Evolutionary conservation across 2,113 vertebrate genomes (phyloP), one percentile per base, ranked within the genome.

Genomic region (Tympanuchus pallidicinctus): DNA sequence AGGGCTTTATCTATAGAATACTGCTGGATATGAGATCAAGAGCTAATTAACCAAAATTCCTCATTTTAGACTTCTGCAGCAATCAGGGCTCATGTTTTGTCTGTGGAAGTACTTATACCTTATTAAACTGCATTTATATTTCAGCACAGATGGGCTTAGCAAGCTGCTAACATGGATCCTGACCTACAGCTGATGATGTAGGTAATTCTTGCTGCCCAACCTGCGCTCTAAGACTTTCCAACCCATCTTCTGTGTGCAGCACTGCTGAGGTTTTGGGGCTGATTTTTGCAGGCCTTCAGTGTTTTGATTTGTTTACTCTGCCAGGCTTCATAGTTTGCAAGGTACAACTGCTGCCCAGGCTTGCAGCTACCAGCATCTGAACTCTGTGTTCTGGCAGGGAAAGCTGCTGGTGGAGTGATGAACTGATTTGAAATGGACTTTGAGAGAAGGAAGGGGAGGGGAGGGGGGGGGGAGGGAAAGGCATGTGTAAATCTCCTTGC

Each of bases 211-310:
- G n/a, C 43, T 61, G 8, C 4, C 4, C 17, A 11, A 27, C 57
- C 42, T 57, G 5, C 28, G 10, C 32, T 75, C 24, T 43, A 11
- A n/a, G 56, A 10, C 27, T 47, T 77, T 24, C 11, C 10, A 24
- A 3, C 12, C 4, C 8, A 4, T 2, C 11, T 27, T 28, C 17
- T 5, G 1, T 0, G 3, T 0, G 0, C 2, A 24, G 25, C 3
- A 6, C 38, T 70, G 47, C 24, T 77, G 32, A 30, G 4, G 3
- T 65, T 52, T 64, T 6, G 15, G 32, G 27, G 3, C 3, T 40
- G 27, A 16, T 34, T 70, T 52, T 63, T 69, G 10, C 8, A 24
- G 15, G 30, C 65, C 3, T 79, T 36, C 8, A 22, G 11, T 38
- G 24, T 28, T 25, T 4, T 30, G 6, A 8, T 16, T 20, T 71